Evolutionary conservation across 2,113 vertebrate species (phyloP).

Genomic region (Myiozetetes cayanensis): DNA sequence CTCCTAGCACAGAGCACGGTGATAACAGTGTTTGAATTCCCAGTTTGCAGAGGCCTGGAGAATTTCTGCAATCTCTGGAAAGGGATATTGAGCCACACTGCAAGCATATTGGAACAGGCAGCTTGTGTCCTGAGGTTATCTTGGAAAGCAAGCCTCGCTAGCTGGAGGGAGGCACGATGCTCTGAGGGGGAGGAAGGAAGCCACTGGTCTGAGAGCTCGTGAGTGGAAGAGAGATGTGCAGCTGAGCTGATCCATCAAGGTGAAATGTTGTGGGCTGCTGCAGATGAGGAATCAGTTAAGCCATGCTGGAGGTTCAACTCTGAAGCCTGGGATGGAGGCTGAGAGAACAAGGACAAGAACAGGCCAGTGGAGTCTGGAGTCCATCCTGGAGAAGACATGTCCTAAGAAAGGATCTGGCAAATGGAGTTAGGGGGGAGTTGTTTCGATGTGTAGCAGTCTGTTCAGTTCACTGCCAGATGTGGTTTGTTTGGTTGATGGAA

Average conservation of each 20-base stretch:
- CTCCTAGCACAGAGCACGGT: fast-evolving
- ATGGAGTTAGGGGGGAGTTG: background rate
- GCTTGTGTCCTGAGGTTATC: background rate
- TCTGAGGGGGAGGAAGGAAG: background rate
- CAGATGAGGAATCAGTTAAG: background rate
- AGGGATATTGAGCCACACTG: background rate
- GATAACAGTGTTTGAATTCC: background rate
- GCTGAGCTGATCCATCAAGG: background rate
- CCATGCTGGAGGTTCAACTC: background rate
- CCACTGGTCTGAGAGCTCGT: background rate
- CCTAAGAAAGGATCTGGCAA: background rate
- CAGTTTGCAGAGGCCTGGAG: background rate
- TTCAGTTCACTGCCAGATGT: background rate
- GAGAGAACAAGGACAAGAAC: fast-evolving
- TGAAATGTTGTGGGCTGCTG: background rate
- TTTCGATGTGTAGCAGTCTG: background rate
- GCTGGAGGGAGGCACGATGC: background rate
- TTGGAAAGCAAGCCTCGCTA: background rate
- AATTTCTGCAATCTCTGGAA: background rate
- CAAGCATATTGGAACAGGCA: background rate
- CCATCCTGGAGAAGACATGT: background rate
- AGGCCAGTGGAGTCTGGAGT: background rate
- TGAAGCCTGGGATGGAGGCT: background rate
- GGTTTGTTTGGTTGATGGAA: slow-evolving; percentile 20
- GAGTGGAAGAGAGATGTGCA: background rate